Evolutionary conservation across 2,113 vertebrate genomes (phyloP).

Genomic region (Pantherophis guttatus): DNA sequence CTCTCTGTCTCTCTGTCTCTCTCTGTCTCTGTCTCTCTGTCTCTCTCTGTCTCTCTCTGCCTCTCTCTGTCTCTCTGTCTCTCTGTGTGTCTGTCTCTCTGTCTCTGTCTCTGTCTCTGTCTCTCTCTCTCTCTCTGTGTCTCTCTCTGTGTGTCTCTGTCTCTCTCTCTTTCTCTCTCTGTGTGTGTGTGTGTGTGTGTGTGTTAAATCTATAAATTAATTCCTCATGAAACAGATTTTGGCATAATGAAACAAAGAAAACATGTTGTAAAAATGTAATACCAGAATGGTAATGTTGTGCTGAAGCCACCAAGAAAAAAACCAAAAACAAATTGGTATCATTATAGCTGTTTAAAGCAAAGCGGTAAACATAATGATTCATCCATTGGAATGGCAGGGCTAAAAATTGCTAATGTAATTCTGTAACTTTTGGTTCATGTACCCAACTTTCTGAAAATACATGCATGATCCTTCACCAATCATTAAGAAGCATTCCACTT

Average conservation of each 20-base stretch:
- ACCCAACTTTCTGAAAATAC: background rate
- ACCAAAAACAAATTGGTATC: background rate
- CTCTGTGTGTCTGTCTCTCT: too few relatives aligned
- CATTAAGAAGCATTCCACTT: background rate
- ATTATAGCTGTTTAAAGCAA: slow-evolving; percentile 4
- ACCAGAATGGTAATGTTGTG: background rate
- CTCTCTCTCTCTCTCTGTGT: too few relatives aligned
- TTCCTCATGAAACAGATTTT: background rate
- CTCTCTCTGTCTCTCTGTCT: rapidly evolving
- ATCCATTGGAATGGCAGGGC: background rate
- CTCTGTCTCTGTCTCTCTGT: too few relatives aligned
- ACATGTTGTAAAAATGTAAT: background rate
- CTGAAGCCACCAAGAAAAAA: slow-evolving; percentile 21
- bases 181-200: background rate
- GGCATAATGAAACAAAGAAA: background rate
- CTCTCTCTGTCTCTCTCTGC: too few relatives aligned
- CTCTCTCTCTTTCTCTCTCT: too few relatives aligned
- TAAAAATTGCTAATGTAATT: background rate
- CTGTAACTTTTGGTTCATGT: background rate
- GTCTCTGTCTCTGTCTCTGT: too few relatives aligned
- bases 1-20: too few relatives aligned
- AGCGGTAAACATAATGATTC: slow-evolving; percentile 17
- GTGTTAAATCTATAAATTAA: background rate
- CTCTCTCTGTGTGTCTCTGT: too few relatives aligned
- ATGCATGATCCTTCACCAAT: background rate